phyloP scores from a whole-genome alignment of 2,888 invertebrate genomes.

The Lasioglossum morio region DNA sequence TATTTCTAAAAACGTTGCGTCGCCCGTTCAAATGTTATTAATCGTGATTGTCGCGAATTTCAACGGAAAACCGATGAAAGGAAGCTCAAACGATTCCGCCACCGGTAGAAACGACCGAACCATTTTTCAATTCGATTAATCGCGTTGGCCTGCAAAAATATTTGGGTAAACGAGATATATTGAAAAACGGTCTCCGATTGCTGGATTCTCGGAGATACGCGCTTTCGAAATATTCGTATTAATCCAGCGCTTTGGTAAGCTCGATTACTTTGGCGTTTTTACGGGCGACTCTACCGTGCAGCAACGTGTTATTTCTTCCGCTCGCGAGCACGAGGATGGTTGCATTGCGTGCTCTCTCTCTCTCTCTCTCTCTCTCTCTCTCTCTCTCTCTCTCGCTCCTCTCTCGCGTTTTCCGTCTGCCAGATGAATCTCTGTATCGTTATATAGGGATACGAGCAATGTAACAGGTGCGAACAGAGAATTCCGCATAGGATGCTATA shows the following conservation, averaged over 20 bases:
- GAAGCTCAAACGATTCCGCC: not conserved
- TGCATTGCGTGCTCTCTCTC: not conserved
- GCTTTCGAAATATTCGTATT: slow-evolving; percentile 1
- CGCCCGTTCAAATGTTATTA: not conserved
- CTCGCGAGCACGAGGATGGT: not conserved
- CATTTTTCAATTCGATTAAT: not conserved
- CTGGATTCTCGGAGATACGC: not conserved
- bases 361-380: not conserved
- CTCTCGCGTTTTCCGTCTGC: not conserved
- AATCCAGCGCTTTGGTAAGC: not conserved
- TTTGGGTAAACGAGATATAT: not conserved
- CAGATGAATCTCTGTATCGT: not conserved
- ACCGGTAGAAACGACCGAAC: not conserved
- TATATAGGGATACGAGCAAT: slow-evolving; percentile 43
- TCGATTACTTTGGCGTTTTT: slow-evolving; percentile 26
- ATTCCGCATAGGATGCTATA: slow-evolving; percentile 2
- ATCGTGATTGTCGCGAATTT: not conserved
- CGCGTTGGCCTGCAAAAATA: not conserved
- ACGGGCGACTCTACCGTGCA: not conserved
- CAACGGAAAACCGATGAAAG: not conserved
- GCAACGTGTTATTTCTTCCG: slow-evolving; percentile 11
- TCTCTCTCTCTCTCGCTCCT: not conserved
- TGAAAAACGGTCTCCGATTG: not conserved
- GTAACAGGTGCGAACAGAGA: slow-evolving; percentile 59
- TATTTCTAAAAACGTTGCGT: not conserved